These are phyloP conservation scores for Stramonita haemastoma DNA, from an alignment of 2,888 invertebrate genomes.

Conservation along the genomic window DNA sequence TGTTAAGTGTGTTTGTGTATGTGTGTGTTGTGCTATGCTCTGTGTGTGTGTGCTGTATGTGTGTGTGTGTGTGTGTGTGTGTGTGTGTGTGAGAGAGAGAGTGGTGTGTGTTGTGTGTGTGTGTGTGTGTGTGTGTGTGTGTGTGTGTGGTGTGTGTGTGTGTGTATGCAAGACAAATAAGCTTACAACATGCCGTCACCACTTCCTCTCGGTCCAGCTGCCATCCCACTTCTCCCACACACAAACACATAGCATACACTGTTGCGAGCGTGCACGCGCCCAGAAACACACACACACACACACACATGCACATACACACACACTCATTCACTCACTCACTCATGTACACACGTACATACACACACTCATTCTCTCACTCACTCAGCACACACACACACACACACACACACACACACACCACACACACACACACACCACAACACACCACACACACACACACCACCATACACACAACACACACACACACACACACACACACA, in stretches of 20 bases:
- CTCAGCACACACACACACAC: no score
- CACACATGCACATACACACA: conserved; percentile 9
- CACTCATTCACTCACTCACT: not conserved
- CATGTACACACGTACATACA: not conserved
- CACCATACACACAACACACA: conserved; percentile 12
- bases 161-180: not conserved
- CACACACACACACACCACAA: not conserved
- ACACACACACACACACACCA: conserved; percentile 12
- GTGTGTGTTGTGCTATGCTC: no score
- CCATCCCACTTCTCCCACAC: no score
- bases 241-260: not conserved
- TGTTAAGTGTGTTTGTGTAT: not conserved
- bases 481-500: conserved; percentile 4
- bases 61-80: no score
- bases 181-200: no score
- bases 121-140: conserved; percentile 18
- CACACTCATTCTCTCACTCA: no score
- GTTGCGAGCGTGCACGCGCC: not conserved
- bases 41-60: no score
- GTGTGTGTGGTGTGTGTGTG: not conserved
- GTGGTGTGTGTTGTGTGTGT: not conserved
- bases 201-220: no score
- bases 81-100: not conserved
- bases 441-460: not conserved
- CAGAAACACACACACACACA: not conserved